These are phyloP conservation scores for Echinometra lucunter DNA, from an alignment of 53 echinoderm and acorn worm species.

Conservation along the genomic window DNA sequence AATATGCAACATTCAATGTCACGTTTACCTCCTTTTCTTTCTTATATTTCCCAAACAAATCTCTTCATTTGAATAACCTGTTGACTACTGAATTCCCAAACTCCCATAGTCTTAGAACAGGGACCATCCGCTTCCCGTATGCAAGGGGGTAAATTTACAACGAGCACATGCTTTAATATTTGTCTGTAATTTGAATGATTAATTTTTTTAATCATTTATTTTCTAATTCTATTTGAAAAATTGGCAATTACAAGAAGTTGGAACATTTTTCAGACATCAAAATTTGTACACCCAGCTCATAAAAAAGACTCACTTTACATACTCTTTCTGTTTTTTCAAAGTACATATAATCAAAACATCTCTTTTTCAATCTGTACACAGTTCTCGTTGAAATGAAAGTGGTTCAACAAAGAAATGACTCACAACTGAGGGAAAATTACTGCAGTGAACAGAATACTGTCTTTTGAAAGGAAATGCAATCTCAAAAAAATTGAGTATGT, in stretches of 20 bases:
- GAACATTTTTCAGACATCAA: conserved; percentile 10
- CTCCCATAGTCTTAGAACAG: too few relatives aligned
- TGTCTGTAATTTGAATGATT: conserved; percentile 4
- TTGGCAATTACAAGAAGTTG: conserved; percentile 19
- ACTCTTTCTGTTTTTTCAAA: neutral
- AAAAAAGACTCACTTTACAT: conserved; percentile 28
- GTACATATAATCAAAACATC: conserved; percentile 6
- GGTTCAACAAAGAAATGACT: neutral
- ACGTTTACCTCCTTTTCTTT: too few relatives aligned
- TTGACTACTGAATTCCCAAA: too few relatives aligned
- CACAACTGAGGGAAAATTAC: neutral
- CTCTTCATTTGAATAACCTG: neutral
- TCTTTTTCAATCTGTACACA: conserved; percentile 14
- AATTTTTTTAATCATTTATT: neutral
- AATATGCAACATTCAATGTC: too few relatives aligned
- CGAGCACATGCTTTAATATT: neutral
- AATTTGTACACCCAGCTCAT: conserved; percentile 55
- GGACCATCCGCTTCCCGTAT: too few relatives aligned
- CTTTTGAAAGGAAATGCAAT: neutral
- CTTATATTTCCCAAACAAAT: too few relatives aligned
- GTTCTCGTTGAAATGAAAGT: neutral
- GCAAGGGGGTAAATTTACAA: too few relatives aligned
- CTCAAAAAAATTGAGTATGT: neutral
- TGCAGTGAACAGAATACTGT: neutral
- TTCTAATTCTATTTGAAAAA: conserved; percentile 37